phyloP scores from a whole-genome alignment of 1,140 invertebrate species.

The Ectropis grisescens region DNA sequence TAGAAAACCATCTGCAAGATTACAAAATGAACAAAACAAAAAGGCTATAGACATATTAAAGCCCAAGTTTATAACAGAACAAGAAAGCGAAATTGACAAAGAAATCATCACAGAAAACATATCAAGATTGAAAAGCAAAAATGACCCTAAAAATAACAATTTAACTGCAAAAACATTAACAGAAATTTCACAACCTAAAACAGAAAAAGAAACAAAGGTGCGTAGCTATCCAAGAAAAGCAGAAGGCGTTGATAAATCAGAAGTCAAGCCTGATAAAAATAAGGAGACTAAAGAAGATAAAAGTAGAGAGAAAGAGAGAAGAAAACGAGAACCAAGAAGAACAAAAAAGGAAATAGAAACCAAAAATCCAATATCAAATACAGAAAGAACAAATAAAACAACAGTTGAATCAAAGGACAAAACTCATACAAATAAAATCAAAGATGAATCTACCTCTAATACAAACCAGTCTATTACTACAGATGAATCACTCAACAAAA shows the following conservation, averaged over 20 bases:
- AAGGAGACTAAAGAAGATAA: no score
- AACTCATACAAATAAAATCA: no score
- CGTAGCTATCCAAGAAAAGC: not conserved
- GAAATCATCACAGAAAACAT: conserved; percentile 44
- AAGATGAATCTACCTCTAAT: no score
- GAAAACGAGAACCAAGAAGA: not conserved
- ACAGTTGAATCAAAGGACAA: no score
- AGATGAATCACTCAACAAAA: no score
- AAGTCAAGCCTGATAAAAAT: no score
- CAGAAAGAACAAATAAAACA: no score
- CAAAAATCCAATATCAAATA: conserved; percentile 4
- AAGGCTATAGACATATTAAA: conserved; percentile 16
- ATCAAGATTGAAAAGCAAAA: conserved; percentile 22
- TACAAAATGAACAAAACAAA: conserved; percentile 13
- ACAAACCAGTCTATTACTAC: no score
- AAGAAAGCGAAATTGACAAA: conserved; percentile 28
- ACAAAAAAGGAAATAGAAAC: conserved; percentile 6
- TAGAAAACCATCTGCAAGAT: conserved; percentile 37
- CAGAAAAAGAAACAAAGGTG: not conserved
- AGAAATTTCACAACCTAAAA: conserved; percentile 13
- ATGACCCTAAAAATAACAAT: conserved; percentile 5
- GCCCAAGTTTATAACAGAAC: conserved; percentile 22
- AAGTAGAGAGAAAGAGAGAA: not conserved
- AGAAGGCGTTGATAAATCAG: not conserved
- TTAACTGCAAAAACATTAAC: not conserved